These are phyloP conservation scores for Dipodomys spectabilis DNA, from an alignment of 2,113 vertebrate genomes.

Conservation along the genomic window DNA sequence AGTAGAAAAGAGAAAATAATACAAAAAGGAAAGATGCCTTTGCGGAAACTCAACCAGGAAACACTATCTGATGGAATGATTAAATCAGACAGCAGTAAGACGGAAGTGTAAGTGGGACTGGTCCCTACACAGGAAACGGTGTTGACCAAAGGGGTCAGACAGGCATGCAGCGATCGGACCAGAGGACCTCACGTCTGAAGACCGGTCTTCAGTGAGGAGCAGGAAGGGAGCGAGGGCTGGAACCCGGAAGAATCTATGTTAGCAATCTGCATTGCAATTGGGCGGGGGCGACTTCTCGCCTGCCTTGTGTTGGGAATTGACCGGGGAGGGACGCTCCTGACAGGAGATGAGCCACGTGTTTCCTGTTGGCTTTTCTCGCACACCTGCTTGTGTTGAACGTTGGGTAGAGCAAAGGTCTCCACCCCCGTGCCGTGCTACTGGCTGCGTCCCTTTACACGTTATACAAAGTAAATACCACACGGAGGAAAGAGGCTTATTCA, in stretches of 20 bases:
- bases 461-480: neutral
- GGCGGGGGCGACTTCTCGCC: neutral
- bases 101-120: neutral
- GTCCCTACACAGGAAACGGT: neutral
- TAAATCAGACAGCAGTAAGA: neutral
- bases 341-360: too few species aligned
- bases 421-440: too few species aligned
- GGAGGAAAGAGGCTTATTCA: neutral
- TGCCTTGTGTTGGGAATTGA: neutral
- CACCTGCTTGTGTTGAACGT: too few species aligned
- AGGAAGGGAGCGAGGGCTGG: too few species aligned
- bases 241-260: too few species aligned
- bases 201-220: neutral
- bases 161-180: neutral
- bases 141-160: neutral
- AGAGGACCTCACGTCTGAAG: neutral
- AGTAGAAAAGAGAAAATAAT: neutral
- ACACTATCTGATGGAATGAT: neutral
- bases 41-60: neutral
- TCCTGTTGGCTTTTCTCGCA: too few species aligned
- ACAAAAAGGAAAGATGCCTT: neutral
- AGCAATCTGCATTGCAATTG: neutral
- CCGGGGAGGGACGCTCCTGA: too few species aligned
- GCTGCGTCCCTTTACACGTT: neutral
- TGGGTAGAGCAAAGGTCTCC: too few species aligned